Percentiles rank a stretch among this genome's conserved stretches.
Conservation (phyloP, 1,140 invertebrate species). For the Aphis craccivora region DNA sequence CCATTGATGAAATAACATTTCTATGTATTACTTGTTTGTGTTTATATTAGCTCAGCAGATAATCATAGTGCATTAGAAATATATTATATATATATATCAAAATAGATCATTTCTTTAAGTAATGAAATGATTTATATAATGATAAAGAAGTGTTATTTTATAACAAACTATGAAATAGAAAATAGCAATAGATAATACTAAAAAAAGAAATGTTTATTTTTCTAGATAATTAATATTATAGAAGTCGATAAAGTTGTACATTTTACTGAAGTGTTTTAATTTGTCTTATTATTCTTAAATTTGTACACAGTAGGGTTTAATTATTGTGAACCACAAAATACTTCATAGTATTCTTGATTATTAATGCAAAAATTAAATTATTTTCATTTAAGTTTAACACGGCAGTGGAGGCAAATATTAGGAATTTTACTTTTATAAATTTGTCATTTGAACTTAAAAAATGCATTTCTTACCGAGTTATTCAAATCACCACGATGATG, state of each 20-base stretch:
- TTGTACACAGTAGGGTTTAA: not conserved
- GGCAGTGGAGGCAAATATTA: not conserved
- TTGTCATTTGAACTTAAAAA: not conserved
- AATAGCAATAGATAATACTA: not conserved
- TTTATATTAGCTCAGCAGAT: not conserved
- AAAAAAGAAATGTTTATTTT: not conserved
- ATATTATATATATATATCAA: not conserved
- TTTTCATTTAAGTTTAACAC: not conserved
- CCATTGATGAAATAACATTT: not conserved
- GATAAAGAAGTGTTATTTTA: not conserved
- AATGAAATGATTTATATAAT: not conserved
- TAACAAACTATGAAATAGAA: not conserved
- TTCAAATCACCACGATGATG: not conserved
- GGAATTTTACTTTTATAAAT: not conserved
- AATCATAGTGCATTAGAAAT: not conserved
- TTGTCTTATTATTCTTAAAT: not conserved
- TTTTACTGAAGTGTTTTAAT: not conserved
- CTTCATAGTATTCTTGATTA: not conserved
- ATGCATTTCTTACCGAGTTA: not conserved
- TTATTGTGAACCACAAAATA: not conserved
- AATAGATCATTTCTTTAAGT: not conserved
- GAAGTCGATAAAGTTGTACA: not conserved
- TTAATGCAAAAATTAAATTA: not conserved
- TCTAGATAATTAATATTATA: not conserved
- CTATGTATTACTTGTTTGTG: not conserved